These are phyloP conservation scores for Alcis repandata DNA, from an alignment of 2,888 invertebrate genomes.

Conservation along the genomic window DNA sequence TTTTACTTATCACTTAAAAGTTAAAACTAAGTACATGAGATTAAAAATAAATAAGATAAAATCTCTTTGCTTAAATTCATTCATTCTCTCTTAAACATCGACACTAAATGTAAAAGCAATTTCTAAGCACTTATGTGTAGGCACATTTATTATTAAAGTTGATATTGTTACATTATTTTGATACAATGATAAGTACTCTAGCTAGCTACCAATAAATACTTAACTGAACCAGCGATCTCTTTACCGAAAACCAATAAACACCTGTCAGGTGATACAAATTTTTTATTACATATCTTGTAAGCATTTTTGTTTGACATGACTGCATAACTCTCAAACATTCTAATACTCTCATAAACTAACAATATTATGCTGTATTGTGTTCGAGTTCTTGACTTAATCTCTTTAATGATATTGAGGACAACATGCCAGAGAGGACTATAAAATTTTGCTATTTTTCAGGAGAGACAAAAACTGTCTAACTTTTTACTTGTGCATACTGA, in stretches of 20 bases:
- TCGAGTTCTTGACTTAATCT: no score
- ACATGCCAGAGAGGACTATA: no score
- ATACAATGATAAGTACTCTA: background rate
- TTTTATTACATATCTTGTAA: no score
- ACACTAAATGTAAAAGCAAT: conserved; percentile 41
- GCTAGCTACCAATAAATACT: conserved; percentile 4
- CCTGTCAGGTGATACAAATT: background rate
- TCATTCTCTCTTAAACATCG: no score
- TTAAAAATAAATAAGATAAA: conserved; percentile 50
- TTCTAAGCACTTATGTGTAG: conserved; percentile 46
- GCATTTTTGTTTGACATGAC: no score
- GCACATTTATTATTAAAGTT: conserved; percentile 50
- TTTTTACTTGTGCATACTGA: no score
- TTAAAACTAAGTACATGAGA: conserved; percentile 46
- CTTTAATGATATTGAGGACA: no score
- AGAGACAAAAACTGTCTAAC: no score
- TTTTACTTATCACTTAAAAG: conserved; percentile 45
- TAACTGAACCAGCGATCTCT: background rate
- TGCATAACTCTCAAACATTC: no score
- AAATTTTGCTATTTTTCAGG: no score
- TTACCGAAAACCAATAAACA: background rate
- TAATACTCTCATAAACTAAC: no score
- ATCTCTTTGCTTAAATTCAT: conserved; percentile 46
- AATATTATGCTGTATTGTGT: no score
- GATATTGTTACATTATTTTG: conserved; percentile 13